A percentile compares a stretch with the other conserved stretches of the same genome.
Evolutionary conservation across 2,888 invertebrate genomes (phyloP).

Genomic region (Escarpia spicata): DNA sequence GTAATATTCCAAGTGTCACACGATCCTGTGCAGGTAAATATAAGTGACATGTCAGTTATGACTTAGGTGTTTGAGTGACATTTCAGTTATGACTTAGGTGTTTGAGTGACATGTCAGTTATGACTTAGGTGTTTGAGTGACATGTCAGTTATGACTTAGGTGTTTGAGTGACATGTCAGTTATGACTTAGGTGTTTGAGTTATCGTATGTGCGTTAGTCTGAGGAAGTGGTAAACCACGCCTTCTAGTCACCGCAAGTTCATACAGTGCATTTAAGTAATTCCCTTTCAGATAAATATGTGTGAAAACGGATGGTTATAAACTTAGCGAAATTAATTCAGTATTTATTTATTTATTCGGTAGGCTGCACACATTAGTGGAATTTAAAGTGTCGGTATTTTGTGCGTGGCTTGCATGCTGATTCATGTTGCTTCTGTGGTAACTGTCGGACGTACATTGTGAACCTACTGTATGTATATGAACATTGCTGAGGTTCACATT

Average conservation of each 20-base stretch:
- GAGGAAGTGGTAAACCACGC: background rate
- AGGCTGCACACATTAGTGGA: background rate
- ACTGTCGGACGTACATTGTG: background rate
- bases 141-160: too few relatives aligned
- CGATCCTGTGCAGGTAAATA: too few relatives aligned
- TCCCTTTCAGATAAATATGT: background rate
- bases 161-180: background rate
- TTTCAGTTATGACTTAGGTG: background rate
- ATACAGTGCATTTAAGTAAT: background rate
- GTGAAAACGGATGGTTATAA: background rate
- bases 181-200: background rate
- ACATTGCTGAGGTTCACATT: background rate
- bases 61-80: background rate
- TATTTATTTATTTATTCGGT: slow-evolving; percentile 16
- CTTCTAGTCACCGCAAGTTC: background rate
- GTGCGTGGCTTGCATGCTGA: background rate
- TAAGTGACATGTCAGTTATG: too few relatives aligned
- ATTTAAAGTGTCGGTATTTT: background rate
- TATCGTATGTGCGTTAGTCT: background rate
- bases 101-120: too few relatives aligned
- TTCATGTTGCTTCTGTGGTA: background rate
- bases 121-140: background rate
- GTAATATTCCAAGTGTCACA: background rate
- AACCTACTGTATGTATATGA: background rate
- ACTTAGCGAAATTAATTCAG: background rate